Base-by-base conservation (phyloP, 1,140 invertebrate genomes). In the Camponotus floridanus region DNA sequence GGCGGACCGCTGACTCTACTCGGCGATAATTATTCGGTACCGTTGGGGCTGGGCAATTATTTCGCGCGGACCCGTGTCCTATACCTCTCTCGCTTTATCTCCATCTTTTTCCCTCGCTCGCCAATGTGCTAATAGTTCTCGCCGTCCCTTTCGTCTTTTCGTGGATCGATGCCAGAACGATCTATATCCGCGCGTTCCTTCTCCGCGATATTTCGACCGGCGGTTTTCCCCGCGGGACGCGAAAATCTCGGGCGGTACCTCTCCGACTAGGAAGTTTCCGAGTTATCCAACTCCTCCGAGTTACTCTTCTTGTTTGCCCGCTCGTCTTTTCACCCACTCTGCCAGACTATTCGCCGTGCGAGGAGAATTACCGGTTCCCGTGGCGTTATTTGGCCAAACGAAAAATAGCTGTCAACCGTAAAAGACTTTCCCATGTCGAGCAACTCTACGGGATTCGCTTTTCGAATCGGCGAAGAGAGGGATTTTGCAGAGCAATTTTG, bases 61-160 rank as follows among this genome's bases (percentile, higher is more conserved):
- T 79, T 85, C 61, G 74, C 74, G 83, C 73, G 83, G 83, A 67
- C 26, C 73, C 83, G 59, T 65, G 68, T 83, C 79, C 36, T 78
- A 45, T 11, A 31, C 13, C 4, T 5, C 26, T 57, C 59, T 51
- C 33, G 31, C 1, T 67, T 18, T 36, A 11, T 31, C 6, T 31
- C 6, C 3, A 21, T 21, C 26, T 0, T 31, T 36, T 5, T 13
- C 39, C 3, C 21, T 31, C 33, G 39, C 15, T 39, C 0, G 6
- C 31, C n/a, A 45, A 51, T 1, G 48, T 8, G 61, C 11, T 57
- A 76, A 76, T 18, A 18, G 36, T 68, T 45, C 65, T 26, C 36
- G 65, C 8, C 45, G 11, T 74, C 45, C 36, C 33, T 51, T 64
- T 42, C 59, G 59, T 45, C 26, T 42, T 45, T 45, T 45, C 21